Evolutionary conservation across 2,113 vertebrate genomes (phyloP), one percentile per base, ranked within the genome.

Genomic region (Pluvialis apricaria): DNA sequence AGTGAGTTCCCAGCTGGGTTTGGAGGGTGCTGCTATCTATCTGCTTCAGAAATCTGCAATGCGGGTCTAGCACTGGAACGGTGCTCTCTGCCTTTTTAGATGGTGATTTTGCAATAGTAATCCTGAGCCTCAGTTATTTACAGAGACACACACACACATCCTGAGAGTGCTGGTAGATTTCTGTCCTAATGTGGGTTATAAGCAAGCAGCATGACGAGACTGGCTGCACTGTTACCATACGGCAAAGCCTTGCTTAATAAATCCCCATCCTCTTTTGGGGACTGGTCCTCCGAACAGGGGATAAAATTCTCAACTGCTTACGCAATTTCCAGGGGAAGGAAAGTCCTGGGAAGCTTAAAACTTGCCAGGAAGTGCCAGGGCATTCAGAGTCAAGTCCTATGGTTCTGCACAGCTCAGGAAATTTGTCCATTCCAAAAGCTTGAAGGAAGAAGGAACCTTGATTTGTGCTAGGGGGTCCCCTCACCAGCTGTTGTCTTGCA

Each of bases 31-130:
- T 80, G 57, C 44, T 94, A 26, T 85, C 44, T 94, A 26, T 85
- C 78, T 70, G 64, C 82, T 77, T 81, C 71, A 73, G 82, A 88
- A 93, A 87, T 73, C 92, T 97, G 91, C 95, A 95, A 19, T 95
- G 93, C 91, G 70, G 92, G 47, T 77, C 84, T 90, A 78, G 66
- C 45, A 58, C 70, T 70, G 61, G 69, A 72, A 82, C 0, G 0
- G 57, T 92, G 45, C 29, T 73, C 11, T 65, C n/a, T 92, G 54
- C n/a, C 17, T 66, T 52, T 94, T 82, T 38, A 86, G 15, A 32
- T 47, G 42, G 70, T 28, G 58, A 70, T 88, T 95, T 80, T 11
- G 10, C 49, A 77, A 32, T 31, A 29, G 15, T 17, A 36, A 36
- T 76, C 51, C 45, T n/a, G 47, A 58, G 17, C 21, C 28, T 29